Evolutionary conservation across 2,113 vertebrate species (phyloP), one percentile per base, ranked within the genome.

Genomic region (Megalops atlanticus): DNA sequence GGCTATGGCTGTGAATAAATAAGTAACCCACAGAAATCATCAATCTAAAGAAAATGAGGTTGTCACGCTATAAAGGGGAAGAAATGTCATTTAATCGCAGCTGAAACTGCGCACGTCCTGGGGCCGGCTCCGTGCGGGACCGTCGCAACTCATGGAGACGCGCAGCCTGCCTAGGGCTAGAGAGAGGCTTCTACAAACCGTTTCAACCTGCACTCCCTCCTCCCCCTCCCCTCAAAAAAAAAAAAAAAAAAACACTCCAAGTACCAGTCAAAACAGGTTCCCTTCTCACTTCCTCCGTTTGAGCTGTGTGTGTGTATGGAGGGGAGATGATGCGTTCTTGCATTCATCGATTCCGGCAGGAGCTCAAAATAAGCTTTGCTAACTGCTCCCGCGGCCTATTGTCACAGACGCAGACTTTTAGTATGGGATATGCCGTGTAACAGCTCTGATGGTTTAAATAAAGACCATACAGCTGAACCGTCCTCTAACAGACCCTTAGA

Each of bases 1-100:
- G 41, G 52, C 76, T 69, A 40, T 83, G 87, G 88, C 87, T 85
- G 76, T 78, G 82, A 84, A 87, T 80, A 74, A 39, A 78, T 83
- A 38, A 82, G 35, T 81, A 80, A 43, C 76, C 81, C 33, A 77
- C 47, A 80, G 75, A 71, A 71, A 36, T 71, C 31, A 71, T 21
- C 76, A 86, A 69, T 71, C 45, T n/a, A 45, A 31, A 24, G 79
- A 74, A 80, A 80, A 82, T 64, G 11, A 84, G 43, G 69, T 70
- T 78, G 80, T 81, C 83, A 75, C 40, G 27, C 70, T 45, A 47
- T 71, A 54, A 52, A 36, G 43, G 58, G 43, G 75, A 18, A 38
- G 38, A 27, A 36, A 27, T 24, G 47, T 35, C 76, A 47, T 12
- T 40, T 16, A 47, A 74, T 38, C 31, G 35, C 43, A 49, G 49